Evolutionary conservation across 2,797 vertebrate genomes (phyloP).

Genomic region (Clarias fuscus): DNA sequence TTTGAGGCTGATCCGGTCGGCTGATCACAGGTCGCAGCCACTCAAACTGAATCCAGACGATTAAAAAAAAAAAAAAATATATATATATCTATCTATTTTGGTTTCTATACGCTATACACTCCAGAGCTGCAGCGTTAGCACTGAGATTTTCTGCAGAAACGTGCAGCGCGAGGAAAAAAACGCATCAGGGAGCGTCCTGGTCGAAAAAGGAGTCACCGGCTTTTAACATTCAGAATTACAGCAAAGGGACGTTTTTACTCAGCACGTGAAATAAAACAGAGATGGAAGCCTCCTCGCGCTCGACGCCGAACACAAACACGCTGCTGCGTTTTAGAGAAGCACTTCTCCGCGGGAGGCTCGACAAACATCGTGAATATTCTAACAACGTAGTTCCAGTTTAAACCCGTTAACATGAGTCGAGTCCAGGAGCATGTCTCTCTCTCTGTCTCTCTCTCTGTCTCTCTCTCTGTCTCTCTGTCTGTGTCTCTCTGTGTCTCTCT

Average conservation of each 20-base stretch:
- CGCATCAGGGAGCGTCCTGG: not conserved
- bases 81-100: too few species aligned
- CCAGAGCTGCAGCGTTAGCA: too few species aligned
- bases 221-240: conserved; percentile 56
- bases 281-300: conserved; percentile 34
- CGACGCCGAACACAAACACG: conserved; percentile 37
- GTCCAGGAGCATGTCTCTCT: not conserved
- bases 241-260: conserved; percentile 53
- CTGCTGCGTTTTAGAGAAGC: conserved; percentile 26
- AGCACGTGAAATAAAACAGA: conserved; percentile 54
- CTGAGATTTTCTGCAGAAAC: not conserved
- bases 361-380: conserved; percentile 19
- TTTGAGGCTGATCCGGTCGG: too few species aligned
- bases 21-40: too few species aligned
- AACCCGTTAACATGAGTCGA: not conserved
- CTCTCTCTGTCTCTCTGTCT: not conserved
- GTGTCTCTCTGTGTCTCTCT: not conserved
- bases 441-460: not conserved
- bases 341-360: conserved; percentile 11
- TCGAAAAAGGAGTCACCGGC: not conserved
- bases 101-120: not conserved
- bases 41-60: too few species aligned
- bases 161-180: not conserved
- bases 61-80: too few species aligned
- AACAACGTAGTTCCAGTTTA: conserved; percentile 9